Evolutionary conservation across 2,113 vertebrate species (phyloP).

Genomic region (Promerops cafer): DNA sequence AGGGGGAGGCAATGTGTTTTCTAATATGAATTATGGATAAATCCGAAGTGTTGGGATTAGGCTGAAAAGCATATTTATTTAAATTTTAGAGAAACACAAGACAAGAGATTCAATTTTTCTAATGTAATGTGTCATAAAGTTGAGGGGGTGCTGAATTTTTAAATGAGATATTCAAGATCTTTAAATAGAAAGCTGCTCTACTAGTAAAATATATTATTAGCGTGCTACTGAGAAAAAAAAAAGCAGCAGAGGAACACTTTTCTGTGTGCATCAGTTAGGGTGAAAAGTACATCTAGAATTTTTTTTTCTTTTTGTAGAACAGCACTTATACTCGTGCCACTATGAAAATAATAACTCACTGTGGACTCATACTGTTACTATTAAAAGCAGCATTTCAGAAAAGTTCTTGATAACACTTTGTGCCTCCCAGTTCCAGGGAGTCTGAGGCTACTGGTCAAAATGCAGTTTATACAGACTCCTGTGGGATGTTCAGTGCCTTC

Average conservation of each 20-base stretch:
- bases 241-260: neutral
- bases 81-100: neutral
- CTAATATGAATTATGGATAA: neutral
- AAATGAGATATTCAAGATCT: neutral
- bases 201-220: neutral
- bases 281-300: neutral
- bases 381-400: neutral
- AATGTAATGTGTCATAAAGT: neutral
- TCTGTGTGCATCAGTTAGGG: neutral
- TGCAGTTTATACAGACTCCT: neutral
- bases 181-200: neutral
- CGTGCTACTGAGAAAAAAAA: fast-evolving
- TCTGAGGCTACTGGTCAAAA: neutral
- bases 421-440: neutral
- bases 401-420: neutral
- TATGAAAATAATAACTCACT: neutral
- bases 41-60: neutral
- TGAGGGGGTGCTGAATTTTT: neutral
- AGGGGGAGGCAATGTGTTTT: neutral
- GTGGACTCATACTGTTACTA: neutral
- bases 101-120: neutral
- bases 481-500: neutral
- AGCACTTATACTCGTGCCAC: neutral
- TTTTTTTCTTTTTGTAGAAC: neutral
- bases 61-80: neutral